Evolutionary conservation across 2,113 vertebrate genomes (phyloP).

Genomic region (Monarcha castaneiventris): DNA sequence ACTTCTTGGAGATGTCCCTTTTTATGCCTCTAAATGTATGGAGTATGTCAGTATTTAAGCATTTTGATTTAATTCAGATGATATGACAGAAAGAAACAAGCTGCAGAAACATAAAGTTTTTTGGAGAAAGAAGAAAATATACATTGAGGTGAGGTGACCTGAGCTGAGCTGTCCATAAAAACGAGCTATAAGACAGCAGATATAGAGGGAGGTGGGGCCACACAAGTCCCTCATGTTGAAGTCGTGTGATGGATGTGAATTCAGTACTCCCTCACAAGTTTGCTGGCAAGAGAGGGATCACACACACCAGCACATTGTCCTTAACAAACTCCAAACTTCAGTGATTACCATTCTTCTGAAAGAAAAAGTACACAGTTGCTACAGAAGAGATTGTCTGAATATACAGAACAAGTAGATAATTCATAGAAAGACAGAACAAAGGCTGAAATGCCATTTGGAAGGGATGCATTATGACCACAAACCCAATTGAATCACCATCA

Average conservation of each 20-base stretch:
- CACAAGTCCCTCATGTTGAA: not conserved
- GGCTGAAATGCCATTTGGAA: not conserved
- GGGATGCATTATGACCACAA: slow-evolving; percentile 23
- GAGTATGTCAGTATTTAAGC: not conserved
- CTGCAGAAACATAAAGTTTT: not conserved
- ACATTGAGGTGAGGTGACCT: not conserved
- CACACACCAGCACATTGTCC: not conserved
- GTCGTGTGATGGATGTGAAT: not conserved
- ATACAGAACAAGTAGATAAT: slow-evolving; percentile 3
- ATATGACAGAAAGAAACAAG: not conserved
- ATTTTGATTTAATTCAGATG: not conserved
- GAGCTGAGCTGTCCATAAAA: not conserved
- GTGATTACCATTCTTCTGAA: not conserved
- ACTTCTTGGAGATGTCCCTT: not conserved
- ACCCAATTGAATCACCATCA: slow-evolving; percentile 42
- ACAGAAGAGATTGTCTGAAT: not conserved
- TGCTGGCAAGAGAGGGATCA: not conserved
- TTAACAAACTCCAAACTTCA: not conserved
- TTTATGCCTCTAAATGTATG: not conserved
- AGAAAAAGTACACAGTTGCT: not conserved
- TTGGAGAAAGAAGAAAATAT: not conserved
- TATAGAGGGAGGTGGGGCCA: not conserved
- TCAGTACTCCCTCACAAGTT: not conserved
- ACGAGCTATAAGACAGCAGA: not conserved
- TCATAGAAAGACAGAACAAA: slow-evolving; percentile 33